Base-by-base conservation (phyloP, 2,113 vertebrate species). In the Heliornis fulica region DNA sequence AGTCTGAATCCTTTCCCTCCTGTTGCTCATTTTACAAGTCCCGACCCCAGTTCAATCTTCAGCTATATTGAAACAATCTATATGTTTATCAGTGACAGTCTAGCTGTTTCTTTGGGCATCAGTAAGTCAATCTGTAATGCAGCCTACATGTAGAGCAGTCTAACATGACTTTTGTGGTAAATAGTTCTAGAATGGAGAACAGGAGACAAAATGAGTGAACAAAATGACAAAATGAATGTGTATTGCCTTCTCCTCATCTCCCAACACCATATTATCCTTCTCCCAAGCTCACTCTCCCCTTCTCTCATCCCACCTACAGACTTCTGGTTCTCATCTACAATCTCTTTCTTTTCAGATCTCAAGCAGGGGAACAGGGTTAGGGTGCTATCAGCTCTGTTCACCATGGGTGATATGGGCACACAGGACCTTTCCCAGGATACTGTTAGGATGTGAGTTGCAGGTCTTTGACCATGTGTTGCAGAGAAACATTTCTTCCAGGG, bases 371-470 rank as follows among this genome's bases (percentile, higher is more conserved):
- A 8, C 16, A 40, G 5, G 9, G 4, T 82, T 93, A 63, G 14
- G 20, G 50, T 1, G 2, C 4, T 28, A 38, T 18, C 59, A 69
- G 28, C 15, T 66, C 20, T 81, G n/a, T 7, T 34, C 1, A 2
- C 41, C 4, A 21, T 38, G 10, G 17, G 3, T 48, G 10, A 60
- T 25, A 59, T 0, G 0, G 22, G 7, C 3, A 2, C 32, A 45
- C 10, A 69, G 31, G 26, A 56, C 29, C 13, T 81, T 81, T 29
- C 26, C 17, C 28, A 88, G 28, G 6, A 48, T 66, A 31, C 66
- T 75, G 5, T 40, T 9, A 5, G 11, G 5, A 3, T 65, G 34
- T 66, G 21, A 15, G 21, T 51, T 0, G 0, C 23, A 76, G 6
- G 4, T 36, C 20, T 72, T 87, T 70, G 23, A 9, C 23, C 18